These are phyloP conservation scores for Homarus gammarus DNA, from an alignment of 2,888 invertebrate genomes.

Conservation along the genomic window DNA sequence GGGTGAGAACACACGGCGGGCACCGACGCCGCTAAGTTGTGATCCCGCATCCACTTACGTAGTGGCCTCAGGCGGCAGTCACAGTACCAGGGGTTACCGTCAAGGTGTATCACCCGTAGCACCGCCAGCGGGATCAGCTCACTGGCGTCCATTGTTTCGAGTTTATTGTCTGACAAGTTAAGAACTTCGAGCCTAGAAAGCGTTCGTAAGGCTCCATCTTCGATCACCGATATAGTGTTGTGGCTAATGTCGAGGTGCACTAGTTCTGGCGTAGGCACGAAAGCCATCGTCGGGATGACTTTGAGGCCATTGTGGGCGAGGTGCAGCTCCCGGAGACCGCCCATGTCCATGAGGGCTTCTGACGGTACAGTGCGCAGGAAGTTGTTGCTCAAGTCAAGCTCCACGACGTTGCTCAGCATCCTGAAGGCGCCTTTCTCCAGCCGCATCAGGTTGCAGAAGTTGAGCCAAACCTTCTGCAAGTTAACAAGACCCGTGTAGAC, in stretches of 20 bases:
- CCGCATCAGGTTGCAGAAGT: conserved; percentile 90
- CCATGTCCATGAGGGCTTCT: conserved; percentile 87
- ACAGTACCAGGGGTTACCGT: conserved; percentile 91
- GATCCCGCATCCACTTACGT: conserved; percentile 77
- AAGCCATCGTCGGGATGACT: conserved; percentile 79
- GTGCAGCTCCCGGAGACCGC: conserved; percentile 89
- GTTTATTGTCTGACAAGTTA: conserved; percentile 87
- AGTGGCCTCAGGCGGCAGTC: conserved; percentile 87
- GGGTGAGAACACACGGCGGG: conserved; percentile 77
- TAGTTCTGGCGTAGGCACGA: conserved; percentile 82
- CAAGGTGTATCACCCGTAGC: conserved; percentile 87
- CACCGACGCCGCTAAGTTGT: conserved; percentile 77
- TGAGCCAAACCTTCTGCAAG: conserved; percentile 91
- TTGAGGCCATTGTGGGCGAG: conserved; percentile 90
- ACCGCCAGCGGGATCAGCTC: conserved; percentile 85
- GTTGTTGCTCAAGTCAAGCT: conserved; percentile 92
- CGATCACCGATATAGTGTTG: conserved; percentile 86
- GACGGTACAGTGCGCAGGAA: conserved; percentile 88
- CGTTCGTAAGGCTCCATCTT: conserved; percentile 86
- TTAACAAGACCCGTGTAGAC: conserved; percentile 89
- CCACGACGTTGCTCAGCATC: conserved; percentile 92
- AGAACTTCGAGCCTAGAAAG: conserved; percentile 88
- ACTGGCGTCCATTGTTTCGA: conserved; percentile 85
- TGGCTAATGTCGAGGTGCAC: conserved; percentile 87
- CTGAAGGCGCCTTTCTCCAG: conserved; percentile 91